Evolutionary conservation across 2,113 vertebrate genomes (phyloP).

Genomic region (Caretta caretta): DNA sequence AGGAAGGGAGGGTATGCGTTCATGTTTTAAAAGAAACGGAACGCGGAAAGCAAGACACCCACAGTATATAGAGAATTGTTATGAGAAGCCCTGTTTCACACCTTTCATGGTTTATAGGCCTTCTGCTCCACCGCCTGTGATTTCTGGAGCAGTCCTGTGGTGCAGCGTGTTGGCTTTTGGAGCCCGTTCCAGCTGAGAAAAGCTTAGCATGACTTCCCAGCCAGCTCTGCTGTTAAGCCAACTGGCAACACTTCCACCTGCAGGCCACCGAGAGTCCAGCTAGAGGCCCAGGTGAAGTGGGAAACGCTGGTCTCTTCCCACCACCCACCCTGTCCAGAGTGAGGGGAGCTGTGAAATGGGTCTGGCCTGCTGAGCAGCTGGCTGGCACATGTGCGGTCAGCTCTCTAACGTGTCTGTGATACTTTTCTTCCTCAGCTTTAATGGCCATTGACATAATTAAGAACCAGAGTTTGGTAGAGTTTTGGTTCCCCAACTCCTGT

Average conservation of each 20-base stretch:
- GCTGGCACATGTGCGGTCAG: neutral
- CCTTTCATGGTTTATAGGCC: fast-evolving
- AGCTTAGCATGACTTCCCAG: neutral
- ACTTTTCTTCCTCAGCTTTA: neutral
- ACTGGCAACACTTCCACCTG: neutral
- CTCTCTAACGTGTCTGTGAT: neutral
- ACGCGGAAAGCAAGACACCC: fast-evolving
- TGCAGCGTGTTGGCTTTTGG: fast-evolving
- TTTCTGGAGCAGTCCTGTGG: fast-evolving
- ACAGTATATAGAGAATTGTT: fast-evolving
- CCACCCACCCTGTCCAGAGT: neutral
- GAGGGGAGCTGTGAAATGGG: neutral
- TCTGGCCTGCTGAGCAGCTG: neutral
- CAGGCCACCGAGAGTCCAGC: neutral
- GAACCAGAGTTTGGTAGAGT: neutral
- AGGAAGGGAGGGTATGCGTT: fast-evolving
- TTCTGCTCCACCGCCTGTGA: fast-evolving
- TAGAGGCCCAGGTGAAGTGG: too few species aligned
- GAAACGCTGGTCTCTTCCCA: neutral
- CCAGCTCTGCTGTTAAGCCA: neutral
- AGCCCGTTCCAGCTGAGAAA: fast-evolving
- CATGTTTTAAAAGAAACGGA: neutral
- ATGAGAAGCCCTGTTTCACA: fast-evolving
- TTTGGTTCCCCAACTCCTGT: neutral
- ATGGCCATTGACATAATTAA: neutral